Percentiles rank a stretch among this genome's conserved stretches.
Evolutionary conservation across 2,113 vertebrate species (phyloP).

Genomic region (Apus apus): DNA sequence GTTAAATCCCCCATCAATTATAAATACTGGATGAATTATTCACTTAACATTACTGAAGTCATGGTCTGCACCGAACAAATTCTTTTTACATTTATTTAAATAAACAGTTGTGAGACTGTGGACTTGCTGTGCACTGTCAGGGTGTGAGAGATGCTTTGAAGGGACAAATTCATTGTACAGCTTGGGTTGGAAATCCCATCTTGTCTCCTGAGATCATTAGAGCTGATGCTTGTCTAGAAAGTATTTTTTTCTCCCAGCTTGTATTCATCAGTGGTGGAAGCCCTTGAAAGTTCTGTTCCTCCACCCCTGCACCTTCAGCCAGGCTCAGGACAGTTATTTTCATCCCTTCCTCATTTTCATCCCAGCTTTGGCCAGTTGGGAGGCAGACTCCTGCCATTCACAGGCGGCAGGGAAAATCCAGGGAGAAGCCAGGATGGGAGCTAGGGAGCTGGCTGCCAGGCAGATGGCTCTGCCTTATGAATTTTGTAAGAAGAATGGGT

Average conservation of each 20-base stretch:
- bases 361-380: not conserved
- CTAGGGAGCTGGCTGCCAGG: not conserved
- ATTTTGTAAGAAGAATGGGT: not conserved
- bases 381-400: not conserved
- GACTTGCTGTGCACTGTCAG: not conserved
- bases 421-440: not conserved
- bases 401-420: not conserved
- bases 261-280: not conserved
- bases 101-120: not conserved
- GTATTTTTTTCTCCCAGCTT: not conserved
- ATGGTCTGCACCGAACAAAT: constrained; percentile 5
- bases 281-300: not conserved
- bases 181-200: not conserved
- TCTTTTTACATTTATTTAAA: not conserved
- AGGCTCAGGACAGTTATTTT: not conserved
- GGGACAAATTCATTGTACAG: not conserved
- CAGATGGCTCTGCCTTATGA: constrained; percentile 22
- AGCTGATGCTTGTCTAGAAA: not conserved
- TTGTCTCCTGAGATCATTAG: not conserved
- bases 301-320: not conserved
- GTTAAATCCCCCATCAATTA: constrained; percentile 75
- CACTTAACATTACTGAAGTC: constrained; percentile 62
- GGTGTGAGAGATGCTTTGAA: not conserved
- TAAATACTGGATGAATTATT: constrained; percentile 74
- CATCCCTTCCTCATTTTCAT: not conserved